Evolutionary conservation across 1,140 invertebrate genomes (phyloP).

Genomic region (Amphibalanus amphitrite): DNA sequence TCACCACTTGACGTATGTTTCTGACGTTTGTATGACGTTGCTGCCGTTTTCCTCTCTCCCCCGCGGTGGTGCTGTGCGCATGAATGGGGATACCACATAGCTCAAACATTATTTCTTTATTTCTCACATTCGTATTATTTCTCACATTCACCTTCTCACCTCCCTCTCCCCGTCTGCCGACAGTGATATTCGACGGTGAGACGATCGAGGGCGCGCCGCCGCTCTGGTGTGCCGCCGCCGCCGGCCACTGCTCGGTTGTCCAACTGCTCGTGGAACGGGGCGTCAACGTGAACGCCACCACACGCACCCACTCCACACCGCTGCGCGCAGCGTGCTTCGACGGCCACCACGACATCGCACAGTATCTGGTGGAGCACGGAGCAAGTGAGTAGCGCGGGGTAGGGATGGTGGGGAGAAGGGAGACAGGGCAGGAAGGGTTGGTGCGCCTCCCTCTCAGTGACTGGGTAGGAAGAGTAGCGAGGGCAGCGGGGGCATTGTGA

Average conservation of each 20-base stretch:
- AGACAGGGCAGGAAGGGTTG: no score
- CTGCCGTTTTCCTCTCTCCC: no score
- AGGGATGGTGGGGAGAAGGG: no score
- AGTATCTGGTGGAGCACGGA: slow-evolving; percentile 65
- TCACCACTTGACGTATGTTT: no score
- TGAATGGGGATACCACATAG: no score
- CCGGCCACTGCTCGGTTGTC: slow-evolving; percentile 43
- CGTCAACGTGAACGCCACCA: slow-evolving; percentile 74
- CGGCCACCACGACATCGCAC: slow-evolving; percentile 81
- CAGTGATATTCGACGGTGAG: slow-evolving; percentile 87
- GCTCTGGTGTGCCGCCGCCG: slow-evolving; percentile 53
- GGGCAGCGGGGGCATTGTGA: no score
- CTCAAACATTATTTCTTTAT: no score
- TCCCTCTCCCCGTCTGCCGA: slow-evolving; percentile 22
- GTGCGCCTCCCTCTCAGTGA: no score
- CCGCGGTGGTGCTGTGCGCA: no score
- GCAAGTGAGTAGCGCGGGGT: slow-evolving; percentile 46
- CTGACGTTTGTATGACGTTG: no score
- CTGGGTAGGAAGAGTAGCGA: background rate
- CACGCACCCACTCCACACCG: slow-evolving; percentile 77
- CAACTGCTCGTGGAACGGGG: slow-evolving; percentile 60
- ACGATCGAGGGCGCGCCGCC: slow-evolving; percentile 89
- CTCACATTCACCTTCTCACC: no score
- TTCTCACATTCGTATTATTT: no score
- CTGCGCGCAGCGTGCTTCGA: slow-evolving; percentile 81